Evolutionary conservation across 2,113 vertebrate genomes (phyloP).

Genomic region (Puntigrus tetrazona): DNA sequence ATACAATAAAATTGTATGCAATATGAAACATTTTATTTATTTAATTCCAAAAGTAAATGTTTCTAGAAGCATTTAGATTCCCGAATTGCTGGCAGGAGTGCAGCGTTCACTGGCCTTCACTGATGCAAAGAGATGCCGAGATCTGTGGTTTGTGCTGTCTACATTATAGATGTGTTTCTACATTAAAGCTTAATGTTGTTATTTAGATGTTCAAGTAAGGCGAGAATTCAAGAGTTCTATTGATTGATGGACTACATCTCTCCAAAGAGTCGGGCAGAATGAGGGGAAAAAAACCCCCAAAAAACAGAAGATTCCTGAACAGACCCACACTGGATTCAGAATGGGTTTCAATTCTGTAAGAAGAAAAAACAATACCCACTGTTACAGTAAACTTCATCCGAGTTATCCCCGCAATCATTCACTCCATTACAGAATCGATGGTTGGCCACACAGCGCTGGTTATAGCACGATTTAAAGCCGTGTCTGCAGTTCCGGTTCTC

Average conservation of each 20-base stretch:
- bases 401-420: slow-evolving; percentile 84
- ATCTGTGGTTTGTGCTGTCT: not conserved
- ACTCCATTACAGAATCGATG: slow-evolving; percentile 80
- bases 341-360: not conserved
- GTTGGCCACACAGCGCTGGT: slow-evolving; percentile 79
- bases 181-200: slow-evolving; percentile 31
- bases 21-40: not conserved
- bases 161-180: slow-evolving; percentile 20
- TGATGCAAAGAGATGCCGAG: not conserved
- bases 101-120: not conserved
- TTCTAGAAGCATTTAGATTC: not conserved
- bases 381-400: slow-evolving; percentile 84
- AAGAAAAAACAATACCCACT: slow-evolving; percentile 67
- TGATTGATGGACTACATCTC: slow-evolving; percentile 5
- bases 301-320: not conserved
- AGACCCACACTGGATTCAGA: not conserved
- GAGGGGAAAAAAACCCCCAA: too few relatives aligned
- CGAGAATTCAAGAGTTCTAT: not conserved
- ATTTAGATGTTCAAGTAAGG: not conserved
- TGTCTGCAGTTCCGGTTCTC: slow-evolving; percentile 82
- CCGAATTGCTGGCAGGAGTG: not conserved
- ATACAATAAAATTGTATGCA: not conserved
- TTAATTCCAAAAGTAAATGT: not conserved
- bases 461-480: slow-evolving; percentile 80
- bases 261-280: not conserved